phyloP scores from a whole-genome alignment of 2,113 vertebrate species.

The Zingel zingel region DNA sequence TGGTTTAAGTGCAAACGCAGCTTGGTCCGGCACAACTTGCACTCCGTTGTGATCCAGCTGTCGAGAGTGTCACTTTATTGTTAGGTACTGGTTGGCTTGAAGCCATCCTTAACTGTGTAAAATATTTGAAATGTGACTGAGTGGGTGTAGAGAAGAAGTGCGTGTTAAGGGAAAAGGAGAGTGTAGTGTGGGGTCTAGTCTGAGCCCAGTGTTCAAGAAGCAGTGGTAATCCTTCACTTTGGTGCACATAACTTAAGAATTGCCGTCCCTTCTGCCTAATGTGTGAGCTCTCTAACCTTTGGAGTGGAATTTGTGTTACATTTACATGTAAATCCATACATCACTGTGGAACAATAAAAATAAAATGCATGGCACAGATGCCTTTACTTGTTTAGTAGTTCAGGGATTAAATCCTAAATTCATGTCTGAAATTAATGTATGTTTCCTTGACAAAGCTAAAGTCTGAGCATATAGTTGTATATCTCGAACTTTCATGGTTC shows the following conservation, averaged over 20 bases:
- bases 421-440: background rate
- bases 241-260: background rate
- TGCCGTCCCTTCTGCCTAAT: background rate
- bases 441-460: background rate
- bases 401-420: slow-evolving; percentile 1
- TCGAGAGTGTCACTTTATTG: slow-evolving; percentile 47
- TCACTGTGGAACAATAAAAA: background rate
- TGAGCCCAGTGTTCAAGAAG: slow-evolving; percentile 23
- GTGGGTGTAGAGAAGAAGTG: slow-evolving; percentile 10
- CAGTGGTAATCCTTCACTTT: slow-evolving; percentile 35
- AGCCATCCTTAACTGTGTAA: slow-evolving; percentile 14
- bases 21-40: slow-evolving; percentile 46
- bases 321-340: slow-evolving; percentile 16
- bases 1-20: slow-evolving; percentile 54
- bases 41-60: slow-evolving; percentile 53
- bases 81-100: slow-evolving; percentile 18
- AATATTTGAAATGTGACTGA: background rate
- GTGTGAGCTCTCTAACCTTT: background rate
- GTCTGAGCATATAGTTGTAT: background rate
- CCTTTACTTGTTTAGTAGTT: slow-evolving; percentile 2
- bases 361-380: background rate
- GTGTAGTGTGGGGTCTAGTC: slow-evolving; percentile 26
- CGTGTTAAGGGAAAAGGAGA: slow-evolving; percentile 3
- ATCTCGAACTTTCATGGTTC: background rate
- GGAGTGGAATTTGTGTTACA: background rate